Conservation (phyloP, 1,140 invertebrate genomes). For the Pinna nobilis region DNA sequence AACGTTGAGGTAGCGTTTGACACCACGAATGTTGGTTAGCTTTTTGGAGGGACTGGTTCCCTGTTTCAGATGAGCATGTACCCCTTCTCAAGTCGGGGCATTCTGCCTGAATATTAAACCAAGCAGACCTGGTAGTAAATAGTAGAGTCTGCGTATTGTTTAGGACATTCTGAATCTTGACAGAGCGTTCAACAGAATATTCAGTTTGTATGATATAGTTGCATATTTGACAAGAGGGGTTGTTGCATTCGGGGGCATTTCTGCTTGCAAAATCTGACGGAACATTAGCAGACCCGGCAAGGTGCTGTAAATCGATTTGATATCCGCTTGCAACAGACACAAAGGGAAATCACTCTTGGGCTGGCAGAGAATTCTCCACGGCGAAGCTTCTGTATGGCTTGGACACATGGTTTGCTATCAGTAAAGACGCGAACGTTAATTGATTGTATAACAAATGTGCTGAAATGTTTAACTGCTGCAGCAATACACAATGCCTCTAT, state of each 20-base stretch:
- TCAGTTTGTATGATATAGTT: conserved; percentile 12
- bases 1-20: conserved; percentile 41
- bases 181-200: conserved; percentile 19
- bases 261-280: conserved; percentile 46
- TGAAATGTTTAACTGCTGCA: conserved; percentile 40
- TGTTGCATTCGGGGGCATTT: conserved; percentile 35
- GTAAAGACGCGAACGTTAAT: conserved; percentile 12
- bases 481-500: conserved; percentile 42
- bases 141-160: conserved; percentile 12
- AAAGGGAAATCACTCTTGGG: conserved; percentile 22
- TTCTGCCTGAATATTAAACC: conserved; percentile 23
- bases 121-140: conserved; percentile 37
- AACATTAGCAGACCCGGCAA: conserved; percentile 32
- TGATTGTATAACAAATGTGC: conserved; percentile 45
- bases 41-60: conserved; percentile 31
- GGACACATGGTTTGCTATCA: conserved; percentile 32
- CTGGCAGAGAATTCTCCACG: conserved; percentile 27
- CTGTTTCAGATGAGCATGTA: conserved; percentile 32
- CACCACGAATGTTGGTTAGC: conserved; percentile 27
- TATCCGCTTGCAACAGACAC: conserved; percentile 34
- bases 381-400: conserved; percentile 25
- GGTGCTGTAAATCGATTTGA: conserved; percentile 38
- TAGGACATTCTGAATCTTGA: conserved; percentile 16
- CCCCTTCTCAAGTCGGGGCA: conserved; percentile 25
- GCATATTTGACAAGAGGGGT: conserved; percentile 22